These are phyloP conservation scores for Drosophila asahinai DNA, from an alignment of 1,140 invertebrate species.

Conservation along the genomic window DNA sequence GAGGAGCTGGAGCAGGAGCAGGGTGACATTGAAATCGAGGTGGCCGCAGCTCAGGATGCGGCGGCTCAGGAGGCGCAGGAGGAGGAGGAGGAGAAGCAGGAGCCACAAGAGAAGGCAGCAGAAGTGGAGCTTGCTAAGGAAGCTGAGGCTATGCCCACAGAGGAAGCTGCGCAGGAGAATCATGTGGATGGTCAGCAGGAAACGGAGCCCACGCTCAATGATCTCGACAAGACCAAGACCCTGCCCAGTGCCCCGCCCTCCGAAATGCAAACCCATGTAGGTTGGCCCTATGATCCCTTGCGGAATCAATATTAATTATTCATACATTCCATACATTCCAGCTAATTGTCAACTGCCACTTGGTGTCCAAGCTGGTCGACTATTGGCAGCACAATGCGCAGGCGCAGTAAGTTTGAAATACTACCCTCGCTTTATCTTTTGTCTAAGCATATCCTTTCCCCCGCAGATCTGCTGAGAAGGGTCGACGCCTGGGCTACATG, in stretches of 20 bases:
- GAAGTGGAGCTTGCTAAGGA: conserved; percentile 1
- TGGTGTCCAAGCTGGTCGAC: conserved; percentile 89
- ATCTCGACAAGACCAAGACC: conserved; percentile 66
- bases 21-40: conserved; percentile 43
- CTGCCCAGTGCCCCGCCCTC: conserved; percentile 59
- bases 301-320: neutral
- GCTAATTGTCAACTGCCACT: conserved; percentile 89
- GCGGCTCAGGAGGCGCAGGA: conserved; percentile 7
- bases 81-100: conserved; percentile 13
- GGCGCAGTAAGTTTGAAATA: conserved; percentile 86
- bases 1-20: conserved; percentile 1
- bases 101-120: neutral
- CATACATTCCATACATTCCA: conserved; percentile 84
- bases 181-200: conserved; percentile 44
- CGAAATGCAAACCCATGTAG: conserved; percentile 81
- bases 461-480: conserved; percentile 73
- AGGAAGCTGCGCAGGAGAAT: conserved; percentile 28
- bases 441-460: conserved; percentile 40
- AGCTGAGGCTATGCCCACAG: neutral
- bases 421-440: no score
- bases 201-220: conserved; percentile 50
- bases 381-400: conserved; percentile 89
- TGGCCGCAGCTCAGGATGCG: conserved; percentile 40
- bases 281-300: neutral
- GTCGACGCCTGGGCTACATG: conserved; percentile 89